Base-by-base conservation (phyloP, 2,888 invertebrate species). In the Heliconius ismenius region DNA sequence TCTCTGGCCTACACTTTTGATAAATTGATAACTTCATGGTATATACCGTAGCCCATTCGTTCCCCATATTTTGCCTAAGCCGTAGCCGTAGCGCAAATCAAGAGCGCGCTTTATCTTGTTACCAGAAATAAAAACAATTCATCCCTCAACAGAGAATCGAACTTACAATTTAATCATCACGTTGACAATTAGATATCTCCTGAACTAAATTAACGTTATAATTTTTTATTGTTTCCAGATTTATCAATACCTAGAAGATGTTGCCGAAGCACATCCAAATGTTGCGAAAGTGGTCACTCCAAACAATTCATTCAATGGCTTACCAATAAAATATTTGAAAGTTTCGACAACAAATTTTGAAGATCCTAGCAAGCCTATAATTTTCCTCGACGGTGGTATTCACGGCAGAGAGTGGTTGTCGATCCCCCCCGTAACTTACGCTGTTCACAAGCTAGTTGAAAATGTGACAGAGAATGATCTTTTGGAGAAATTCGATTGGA, bases 331-430 rank as follows among this genome's bases (percentile, higher is more conserved):
- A 74, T 94, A 95, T 74, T 85, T 96, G 76, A 95, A 93, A 83
- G 94, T 96, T 75, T 96, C 96, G 0, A 92, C 90, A 21, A 91
- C 94, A 26, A 91, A 92, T 75, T 91, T 90, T 76, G 75, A 75
- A 67, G 79, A 79, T 10, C 1, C 26, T 0, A 78, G 75, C 26
- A 95, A 95, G 76, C 96, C 96, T 0, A 89, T 94, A 1, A 94
- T 96, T 81, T 88, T 96, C 79, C 91, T 96, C 43, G 96, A 96
- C 78, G 95, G 92, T 62, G 95, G 95, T 3, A 95, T 96, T 72
- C 96, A 96, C 83, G 95, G 95, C 0, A 94, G 97, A 58, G 97
- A 97, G 88, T 97, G 97, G 97, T 95, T 96, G 76, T 95, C 96
- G 0, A 95, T 96, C 0, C 95, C 96, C 1, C 92, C 95, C 0